Evolutionary conservation across 2,888 invertebrate species (phyloP), one percentile per base, ranked within the genome.

Genomic region (Epinotia ramella): DNA sequence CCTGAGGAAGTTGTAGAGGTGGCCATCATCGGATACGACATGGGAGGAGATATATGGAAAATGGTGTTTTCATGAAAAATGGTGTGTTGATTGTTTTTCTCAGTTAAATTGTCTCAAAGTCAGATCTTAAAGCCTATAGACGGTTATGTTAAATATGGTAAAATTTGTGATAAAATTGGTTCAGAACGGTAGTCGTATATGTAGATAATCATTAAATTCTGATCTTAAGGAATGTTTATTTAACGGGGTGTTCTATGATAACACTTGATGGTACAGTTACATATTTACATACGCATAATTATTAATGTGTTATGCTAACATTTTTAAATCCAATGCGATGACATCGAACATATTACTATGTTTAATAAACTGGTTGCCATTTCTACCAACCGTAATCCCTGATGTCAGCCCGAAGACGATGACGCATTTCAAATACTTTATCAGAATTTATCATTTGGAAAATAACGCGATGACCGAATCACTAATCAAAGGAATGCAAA

Each of bases 371-470:
- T 28, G 28, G 53, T 53, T 24, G 16, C 53, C 4, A 66, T 49
- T 66, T 66, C 53, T n/a, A 12, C 46, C 46, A 46, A 46, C 46
- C 64, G 9, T 53, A n/a, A 63, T 63, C 56, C 12, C 64, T 72
- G 63, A 71, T 56, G 72, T 64, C 53, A 64, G 7, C 24, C 20
- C 56, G 64, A 65, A 3, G 46, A 56, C 56, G 9, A 56, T 18
- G n/a, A 56, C 56, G n/a, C 56, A 18, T 24, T 59, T 46, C 11
- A 40, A 33, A 40, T 62, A 62, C 33, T 62, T 40, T 40, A 62
- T 60, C 62, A 62, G 20, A 5, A 44, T 46, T 13, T 64, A 64
- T 64, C 18, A 20, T 20, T 64, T 12, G 44, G 44, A 64, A 64
- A 64, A 64, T 64, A 44, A 44, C 64, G 9, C 62, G 62, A 44